Evolutionary conservation across 2,113 vertebrate species (phyloP).

Genomic region (Corvus moneduloides): DNA sequence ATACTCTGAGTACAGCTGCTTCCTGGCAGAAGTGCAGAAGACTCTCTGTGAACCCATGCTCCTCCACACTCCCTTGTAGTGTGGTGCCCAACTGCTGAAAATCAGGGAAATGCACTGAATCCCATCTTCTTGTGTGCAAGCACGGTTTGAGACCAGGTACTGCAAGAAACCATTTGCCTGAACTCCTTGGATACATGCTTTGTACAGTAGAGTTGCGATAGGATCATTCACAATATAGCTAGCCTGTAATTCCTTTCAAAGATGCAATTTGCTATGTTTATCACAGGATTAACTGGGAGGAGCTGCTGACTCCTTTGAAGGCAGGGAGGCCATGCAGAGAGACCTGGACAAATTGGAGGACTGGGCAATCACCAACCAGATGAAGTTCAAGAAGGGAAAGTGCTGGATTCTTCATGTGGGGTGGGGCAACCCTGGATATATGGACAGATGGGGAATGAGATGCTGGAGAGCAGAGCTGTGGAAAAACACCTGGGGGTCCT

Average conservation of each 20-base stretch:
- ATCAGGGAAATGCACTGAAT: background rate
- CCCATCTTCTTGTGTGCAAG: background rate
- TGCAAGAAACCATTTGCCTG: background rate
- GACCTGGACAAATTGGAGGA: background rate
- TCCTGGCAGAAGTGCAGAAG: background rate
- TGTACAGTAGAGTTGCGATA: background rate
- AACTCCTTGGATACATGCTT: background rate
- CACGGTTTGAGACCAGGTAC: background rate
- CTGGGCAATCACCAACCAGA: background rate
- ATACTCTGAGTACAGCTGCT: background rate
- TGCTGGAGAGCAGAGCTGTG: background rate
- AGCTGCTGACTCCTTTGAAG: background rate
- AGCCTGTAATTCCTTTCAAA: background rate
- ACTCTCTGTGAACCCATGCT: background rate
- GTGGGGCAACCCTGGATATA: background rate
- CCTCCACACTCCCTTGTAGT: rapidly evolving
- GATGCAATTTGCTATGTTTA: background rate
- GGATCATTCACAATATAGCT: background rate
- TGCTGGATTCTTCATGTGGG: background rate
- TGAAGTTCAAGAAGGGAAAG: background rate
- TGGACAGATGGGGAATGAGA: background rate
- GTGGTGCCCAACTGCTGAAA: background rate
- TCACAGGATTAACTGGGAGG: background rate
- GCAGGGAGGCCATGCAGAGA: background rate
- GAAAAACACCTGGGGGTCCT: background rate